Percentiles rank a stretch among this genome's conserved stretches.
Conservation (phyloP, 2,888 invertebrate genomes). For the Schrankia costaestrigalis region DNA sequence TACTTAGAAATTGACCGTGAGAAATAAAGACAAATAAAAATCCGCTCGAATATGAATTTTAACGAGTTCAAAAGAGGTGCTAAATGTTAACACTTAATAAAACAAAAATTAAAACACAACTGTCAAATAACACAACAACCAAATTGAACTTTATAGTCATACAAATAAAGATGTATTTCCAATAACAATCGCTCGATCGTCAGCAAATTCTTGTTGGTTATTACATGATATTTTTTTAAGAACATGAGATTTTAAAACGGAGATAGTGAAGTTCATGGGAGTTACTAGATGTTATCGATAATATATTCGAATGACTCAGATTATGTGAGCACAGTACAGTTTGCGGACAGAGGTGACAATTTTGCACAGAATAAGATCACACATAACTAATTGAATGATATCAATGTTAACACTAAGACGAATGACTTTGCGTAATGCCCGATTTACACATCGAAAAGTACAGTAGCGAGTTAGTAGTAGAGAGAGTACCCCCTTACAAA, state of each 20-base stretch:
- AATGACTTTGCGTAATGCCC: too few relatives aligned
- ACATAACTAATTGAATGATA: too few relatives aligned
- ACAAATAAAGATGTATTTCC: constrained; percentile 10
- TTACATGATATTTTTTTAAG: constrained; percentile 29
- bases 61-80: constrained; percentile 38
- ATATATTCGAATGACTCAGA: constrained; percentile 33
- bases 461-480: too few relatives aligned
- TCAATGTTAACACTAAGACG: too few relatives aligned
- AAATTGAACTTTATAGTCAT: constrained; percentile 6
- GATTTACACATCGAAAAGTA: too few relatives aligned
- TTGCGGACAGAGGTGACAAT: too few relatives aligned
- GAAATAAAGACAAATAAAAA: constrained; percentile 24
- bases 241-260: constrained; percentile 32
- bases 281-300: constrained; percentile 36
- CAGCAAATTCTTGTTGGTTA: constrained; percentile 17
- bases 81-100: constrained; percentile 41
- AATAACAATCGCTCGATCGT: not conserved
- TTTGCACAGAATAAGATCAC: too few relatives aligned
- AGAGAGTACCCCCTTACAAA: too few relatives aligned
- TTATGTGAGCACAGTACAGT: too few relatives aligned
- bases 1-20: constrained; percentile 34
- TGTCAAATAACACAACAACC: not conserved
- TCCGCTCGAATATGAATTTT: constrained; percentile 35
- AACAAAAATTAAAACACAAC: constrained; percentile 12
- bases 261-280: constrained; percentile 35